A percentile compares a stretch with the other conserved stretches of the same genome.
Evolutionary conservation across 2,888 invertebrate genomes (phyloP).

Genomic region (Itoplectis maculator): DNA sequence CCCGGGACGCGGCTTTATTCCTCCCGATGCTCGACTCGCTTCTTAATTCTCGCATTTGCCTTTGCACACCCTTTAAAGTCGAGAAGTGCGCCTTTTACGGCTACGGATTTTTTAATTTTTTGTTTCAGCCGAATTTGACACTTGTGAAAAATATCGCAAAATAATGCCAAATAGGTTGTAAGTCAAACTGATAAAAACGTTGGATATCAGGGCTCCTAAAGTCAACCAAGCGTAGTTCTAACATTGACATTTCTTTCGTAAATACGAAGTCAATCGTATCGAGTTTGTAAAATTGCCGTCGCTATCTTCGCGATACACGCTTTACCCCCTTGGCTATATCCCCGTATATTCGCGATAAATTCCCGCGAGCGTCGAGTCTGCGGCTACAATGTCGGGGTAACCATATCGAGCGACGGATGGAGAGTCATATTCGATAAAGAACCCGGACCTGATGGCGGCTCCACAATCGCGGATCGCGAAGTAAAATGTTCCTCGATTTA

Average conservation of each 20-base stretch:
- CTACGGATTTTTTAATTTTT: too few relatives aligned
- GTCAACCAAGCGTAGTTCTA: too few relatives aligned
- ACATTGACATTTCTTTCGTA: background rate
- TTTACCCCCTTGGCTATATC: background rate
- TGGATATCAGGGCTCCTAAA: too few relatives aligned
- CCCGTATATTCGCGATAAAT: background rate
- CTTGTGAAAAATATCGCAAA: too few relatives aligned
- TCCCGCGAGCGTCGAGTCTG: background rate
- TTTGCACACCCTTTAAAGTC: background rate
- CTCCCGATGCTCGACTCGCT: background rate
- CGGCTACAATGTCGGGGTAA: background rate
- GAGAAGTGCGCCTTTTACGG: too few relatives aligned
- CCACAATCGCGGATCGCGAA: background rate
- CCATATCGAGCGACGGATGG: background rate
- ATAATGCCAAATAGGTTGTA: too few relatives aligned
- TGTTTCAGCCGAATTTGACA: too few relatives aligned
- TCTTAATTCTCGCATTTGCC: background rate
- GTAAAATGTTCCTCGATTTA: slow-evolving; percentile 18
- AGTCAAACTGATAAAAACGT: too few relatives aligned
- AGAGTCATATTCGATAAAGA: slow-evolving; percentile 7
- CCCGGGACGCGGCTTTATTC: slow-evolving; percentile 29
- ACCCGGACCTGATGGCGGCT: background rate
- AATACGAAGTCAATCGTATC: background rate
- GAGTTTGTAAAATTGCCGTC: background rate
- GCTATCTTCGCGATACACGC: background rate